Base-by-base conservation (phyloP, 2,888 invertebrate genomes). In the Heterodera filipjevi region DNA sequence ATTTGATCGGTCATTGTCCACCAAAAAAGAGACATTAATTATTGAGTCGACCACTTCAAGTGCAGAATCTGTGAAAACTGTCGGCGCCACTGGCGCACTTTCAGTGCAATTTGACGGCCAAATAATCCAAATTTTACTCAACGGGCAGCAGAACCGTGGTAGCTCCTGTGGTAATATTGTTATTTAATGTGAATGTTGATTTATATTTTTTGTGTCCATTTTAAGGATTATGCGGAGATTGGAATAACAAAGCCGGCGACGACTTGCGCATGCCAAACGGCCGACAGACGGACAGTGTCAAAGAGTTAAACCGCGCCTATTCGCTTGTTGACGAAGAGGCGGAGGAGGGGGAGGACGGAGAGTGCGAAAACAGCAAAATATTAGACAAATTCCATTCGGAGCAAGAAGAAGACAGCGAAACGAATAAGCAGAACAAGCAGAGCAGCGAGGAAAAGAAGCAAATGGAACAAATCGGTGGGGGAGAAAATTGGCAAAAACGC, bases 221-320 rank as follows among this genome's bases (percentile, higher is more conserved):
- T 59, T 19, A 53, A 68, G 88, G 88, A 79, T 82, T 89, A 68
- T 89, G 89, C 82, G 89, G 87, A 79, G 83, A 87, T 84, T 86
- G 80, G 79, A 84, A 89, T 79, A 84, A 78, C 64, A 85, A 88
- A 77, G 80, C 66, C 35, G 77, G 76, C 64, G 83, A 86, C 79
- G 86, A 86, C 44, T 84, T 86, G 84, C 83, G 81, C 76, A 83
- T 78, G 66, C 82, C 85, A 71, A 81, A 84, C 73, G 81, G 85
- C 77, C 66, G 77, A 14, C 74, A 46, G 49, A 66, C 81, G 78
- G 81, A 81, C 19, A 84, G 85, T 80, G 66, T 85, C 78, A 82
- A 83, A 76, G 82, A 82, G 64, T 87, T 86, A 85, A 85, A 87
- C 81, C 84, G 84, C 72, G 85, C 85, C 53, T 87, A 82, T 83